Evolutionary conservation across 2,113 vertebrate genomes (phyloP).

Genomic region (Megaceryle torquata): DNA sequence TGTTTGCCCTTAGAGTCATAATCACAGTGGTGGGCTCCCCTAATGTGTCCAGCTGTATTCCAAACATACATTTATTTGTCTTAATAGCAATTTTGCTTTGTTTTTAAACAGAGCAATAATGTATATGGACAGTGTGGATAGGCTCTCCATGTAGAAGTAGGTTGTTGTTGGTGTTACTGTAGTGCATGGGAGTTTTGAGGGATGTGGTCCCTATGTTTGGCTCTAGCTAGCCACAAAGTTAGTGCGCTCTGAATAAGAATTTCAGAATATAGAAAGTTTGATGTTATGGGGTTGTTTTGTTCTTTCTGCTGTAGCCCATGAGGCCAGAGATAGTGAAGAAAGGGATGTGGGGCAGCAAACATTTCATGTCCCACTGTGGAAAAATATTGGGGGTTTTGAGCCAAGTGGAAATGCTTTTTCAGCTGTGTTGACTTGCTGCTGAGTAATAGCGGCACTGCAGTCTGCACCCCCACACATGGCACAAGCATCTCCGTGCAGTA

Average conservation of each 20-base stretch:
- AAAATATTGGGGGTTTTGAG: constrained; percentile 59
- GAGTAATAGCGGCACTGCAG: constrained; percentile 41
- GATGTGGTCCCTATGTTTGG: background rate
- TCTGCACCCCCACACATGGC: background rate
- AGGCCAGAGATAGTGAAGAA: background rate
- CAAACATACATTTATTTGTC: background rate
- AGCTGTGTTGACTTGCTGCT: constrained; percentile 45
- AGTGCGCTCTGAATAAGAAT: background rate
- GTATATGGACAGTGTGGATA: background rate
- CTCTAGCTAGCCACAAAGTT: background rate
- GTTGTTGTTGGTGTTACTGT: background rate
- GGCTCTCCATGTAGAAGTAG: background rate
- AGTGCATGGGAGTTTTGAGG: background rate
- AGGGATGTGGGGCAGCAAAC: background rate
- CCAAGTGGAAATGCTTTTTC: constrained; percentile 58
- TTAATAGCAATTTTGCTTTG: background rate
- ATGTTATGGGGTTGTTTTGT: background rate
- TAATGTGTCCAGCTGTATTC: background rate
- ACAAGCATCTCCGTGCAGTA: background rate
- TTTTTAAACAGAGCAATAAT: background rate
- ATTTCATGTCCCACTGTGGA: constrained; percentile 30
- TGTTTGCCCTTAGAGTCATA: background rate
- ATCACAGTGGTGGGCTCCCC: background rate
- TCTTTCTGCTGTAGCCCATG: background rate
- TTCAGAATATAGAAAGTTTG: background rate